Base-by-base conservation (phyloP, 2,113 vertebrate species). In the Halcyon malimbica region DNA sequence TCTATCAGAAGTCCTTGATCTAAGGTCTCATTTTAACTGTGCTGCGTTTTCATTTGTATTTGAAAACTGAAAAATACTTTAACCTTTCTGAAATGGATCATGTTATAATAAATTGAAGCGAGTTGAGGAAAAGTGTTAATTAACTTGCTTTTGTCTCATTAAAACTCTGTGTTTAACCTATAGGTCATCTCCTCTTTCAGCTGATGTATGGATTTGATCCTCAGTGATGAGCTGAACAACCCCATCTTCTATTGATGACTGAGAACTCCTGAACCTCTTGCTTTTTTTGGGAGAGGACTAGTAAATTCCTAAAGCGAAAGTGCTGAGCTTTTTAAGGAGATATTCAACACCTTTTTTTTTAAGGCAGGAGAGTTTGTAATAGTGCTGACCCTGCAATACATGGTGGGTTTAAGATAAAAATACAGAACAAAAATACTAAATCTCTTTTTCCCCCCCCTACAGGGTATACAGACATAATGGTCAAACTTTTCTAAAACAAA, bases 91-190 rank as follows among this genome's bases (percentile, higher is more conserved):
- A 94, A 96, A 94, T 11, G 62, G 64, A 74, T 74, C 21, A 19
- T 37, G 81, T n/a, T 79, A 70, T 88, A 96, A 94, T 86, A 84
- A 96, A 97, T 95, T 18, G 81, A 76, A 93, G 80, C 5, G 53
- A 94, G 92, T 77, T 92, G 94, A 96, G 85, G 93, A 93, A 93
- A 95, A 92, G 68, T 91, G 79, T 67, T 97, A 95, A 98, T 97
- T 97, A 98, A 96, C 90, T 93, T 70, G 60, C 86, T 96, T 94
- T 96, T 1, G 11, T 91, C 96, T 96, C 87, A 96, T 94, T 96
- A 94, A 69, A 64, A 54, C 77, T 63, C 84, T 85, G 33, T 62
- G 79, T 94, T 96, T 98, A 92, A 97, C 95, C 96, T 44, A 13
- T 1, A 94, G 96, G 96, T 94, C 90, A 5, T 13, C 73, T 79